Conservation (phyloP, 2,888 invertebrate genomes). For the Epinotia ramella region DNA sequence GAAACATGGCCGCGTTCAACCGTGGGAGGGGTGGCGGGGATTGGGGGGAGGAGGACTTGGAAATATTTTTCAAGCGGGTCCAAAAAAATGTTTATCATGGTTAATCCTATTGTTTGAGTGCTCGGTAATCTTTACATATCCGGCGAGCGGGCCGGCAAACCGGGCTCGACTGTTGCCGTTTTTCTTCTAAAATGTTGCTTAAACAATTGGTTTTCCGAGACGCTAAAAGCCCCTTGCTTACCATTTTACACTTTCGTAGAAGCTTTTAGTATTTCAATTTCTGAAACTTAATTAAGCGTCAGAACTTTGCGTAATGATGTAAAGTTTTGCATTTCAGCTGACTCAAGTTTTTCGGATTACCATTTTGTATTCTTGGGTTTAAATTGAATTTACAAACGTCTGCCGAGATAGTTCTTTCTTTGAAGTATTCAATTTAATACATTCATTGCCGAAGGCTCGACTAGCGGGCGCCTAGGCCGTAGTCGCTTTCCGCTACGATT, state of each 20-base stretch:
- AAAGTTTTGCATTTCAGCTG: slow-evolving; percentile 33
- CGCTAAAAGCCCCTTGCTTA: slow-evolving; percentile 34
- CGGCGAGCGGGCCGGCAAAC: not conserved
- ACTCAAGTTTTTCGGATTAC: slow-evolving; percentile 27
- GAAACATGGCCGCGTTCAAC: not conserved
- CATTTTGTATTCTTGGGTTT: slow-evolving; percentile 11
- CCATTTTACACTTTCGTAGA: slow-evolving; percentile 22
- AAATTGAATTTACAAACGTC: not conserved
- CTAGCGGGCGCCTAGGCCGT: too few relatives aligned
- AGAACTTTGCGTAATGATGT: slow-evolving; percentile 38
- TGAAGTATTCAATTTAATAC: not conserved
- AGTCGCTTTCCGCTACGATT: too few relatives aligned
- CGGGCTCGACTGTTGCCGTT: not conserved
- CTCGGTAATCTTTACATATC: slow-evolving; percentile 39
- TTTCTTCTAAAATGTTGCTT: slow-evolving; percentile 17
- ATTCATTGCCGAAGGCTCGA: too few relatives aligned
- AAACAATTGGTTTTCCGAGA: slow-evolving; percentile 28
- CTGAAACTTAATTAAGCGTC: slow-evolving; percentile 33
- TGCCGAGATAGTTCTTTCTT: not conserved
- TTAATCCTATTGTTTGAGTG: slow-evolving; percentile 37
- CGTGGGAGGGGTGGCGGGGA: not conserved
- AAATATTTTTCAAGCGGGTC: slow-evolving; percentile 16
- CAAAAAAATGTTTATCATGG: slow-evolving; percentile 28
- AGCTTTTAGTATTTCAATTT: slow-evolving; percentile 38
- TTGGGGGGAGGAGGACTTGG: not conserved